phyloP scores from a whole-genome alignment of 30 jellyfish, hydroid and myxozoan genomes.

The Aurelia sp. region DNA sequence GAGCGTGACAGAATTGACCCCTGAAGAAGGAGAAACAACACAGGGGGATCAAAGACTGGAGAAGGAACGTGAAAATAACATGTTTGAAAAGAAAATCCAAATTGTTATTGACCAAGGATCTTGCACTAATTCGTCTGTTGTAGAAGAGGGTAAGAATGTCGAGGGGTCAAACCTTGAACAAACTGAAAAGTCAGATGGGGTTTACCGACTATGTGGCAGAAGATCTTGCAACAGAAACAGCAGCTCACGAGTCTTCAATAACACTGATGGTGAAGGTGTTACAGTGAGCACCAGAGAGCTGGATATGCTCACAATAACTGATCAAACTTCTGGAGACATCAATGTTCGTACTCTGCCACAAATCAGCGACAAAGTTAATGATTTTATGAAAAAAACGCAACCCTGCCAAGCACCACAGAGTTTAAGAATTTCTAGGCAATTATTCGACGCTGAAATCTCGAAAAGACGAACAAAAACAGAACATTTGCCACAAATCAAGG shows the following conservation, averaged over 20 bases:
- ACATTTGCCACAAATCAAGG: background rate
- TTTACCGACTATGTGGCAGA: slow-evolving; percentile 35
- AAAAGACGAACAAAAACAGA: slow-evolving; percentile 7
- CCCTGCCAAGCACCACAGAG: slow-evolving; percentile 63
- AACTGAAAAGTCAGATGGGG: background rate
- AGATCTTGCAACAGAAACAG: background rate
- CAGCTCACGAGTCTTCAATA: background rate
- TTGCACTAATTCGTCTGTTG: background rate
- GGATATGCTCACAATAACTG: too few species aligned
- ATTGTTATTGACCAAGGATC: background rate
- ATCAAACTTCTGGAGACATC: too few species aligned
- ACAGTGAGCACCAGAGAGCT: too few species aligned
- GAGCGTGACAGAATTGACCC: too few species aligned
- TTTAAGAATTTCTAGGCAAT: slow-evolving; percentile 39
- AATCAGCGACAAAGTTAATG: slow-evolving; percentile 20
- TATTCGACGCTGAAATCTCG: background rate
- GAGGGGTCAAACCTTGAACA: background rate
- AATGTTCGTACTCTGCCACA: background rate
- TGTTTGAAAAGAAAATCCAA: background rate
- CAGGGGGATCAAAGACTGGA: background rate
- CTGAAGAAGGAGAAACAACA: background rate
- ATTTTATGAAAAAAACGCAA: slow-evolving; percentile 40
- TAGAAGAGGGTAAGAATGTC: background rate
- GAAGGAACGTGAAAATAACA: background rate
- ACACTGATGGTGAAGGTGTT: background rate